These are phyloP conservation scores for Trissolcus japonicus DNA, from an alignment of 2,888 invertebrate genomes.

Conservation along the genomic window DNA sequence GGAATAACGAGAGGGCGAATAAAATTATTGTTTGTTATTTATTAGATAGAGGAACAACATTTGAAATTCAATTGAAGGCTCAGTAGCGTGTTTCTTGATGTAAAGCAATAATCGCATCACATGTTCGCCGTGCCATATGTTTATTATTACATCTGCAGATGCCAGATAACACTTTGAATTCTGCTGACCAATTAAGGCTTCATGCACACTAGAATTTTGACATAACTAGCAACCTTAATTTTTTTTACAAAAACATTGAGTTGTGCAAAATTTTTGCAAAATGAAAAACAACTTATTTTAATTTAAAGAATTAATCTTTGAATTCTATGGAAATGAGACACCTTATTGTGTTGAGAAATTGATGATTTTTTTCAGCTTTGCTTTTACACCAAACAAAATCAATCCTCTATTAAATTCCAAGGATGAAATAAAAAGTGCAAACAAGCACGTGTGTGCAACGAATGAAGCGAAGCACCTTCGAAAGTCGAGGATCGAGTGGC, in stretches of 20 bases:
- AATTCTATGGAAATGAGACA: not conserved
- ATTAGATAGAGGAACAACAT: slow-evolving; percentile 50
- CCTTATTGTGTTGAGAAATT: not conserved
- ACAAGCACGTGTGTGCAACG: slow-evolving; percentile 4
- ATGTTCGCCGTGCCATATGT: slow-evolving; percentile 45
- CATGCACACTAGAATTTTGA: no score
- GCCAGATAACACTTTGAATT: not conserved
- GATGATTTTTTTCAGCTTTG: not conserved
- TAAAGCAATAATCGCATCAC: slow-evolving; percentile 57
- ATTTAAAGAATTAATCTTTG: not conserved
- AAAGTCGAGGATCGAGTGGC: not conserved
- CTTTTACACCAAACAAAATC: not conserved
- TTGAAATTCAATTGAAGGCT: slow-evolving; percentile 25
- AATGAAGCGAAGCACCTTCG: slow-evolving; percentile 6
- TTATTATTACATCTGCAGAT: slow-evolving; percentile 11
- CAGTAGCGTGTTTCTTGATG: slow-evolving; percentile 42
- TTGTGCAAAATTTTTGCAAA: not conserved
- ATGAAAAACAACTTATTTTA: not conserved
- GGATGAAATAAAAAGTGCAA: not conserved
- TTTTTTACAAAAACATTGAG: not conserved
- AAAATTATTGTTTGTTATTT: slow-evolving; percentile 6
- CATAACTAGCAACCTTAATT: no score
- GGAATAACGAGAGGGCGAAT: slow-evolving; percentile 25
- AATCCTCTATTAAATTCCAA: not conserved
- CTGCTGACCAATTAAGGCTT: not conserved